Evolutionary conservation across 2,888 invertebrate species (phyloP).

Genomic region (Macrophya alboannulata): DNA sequence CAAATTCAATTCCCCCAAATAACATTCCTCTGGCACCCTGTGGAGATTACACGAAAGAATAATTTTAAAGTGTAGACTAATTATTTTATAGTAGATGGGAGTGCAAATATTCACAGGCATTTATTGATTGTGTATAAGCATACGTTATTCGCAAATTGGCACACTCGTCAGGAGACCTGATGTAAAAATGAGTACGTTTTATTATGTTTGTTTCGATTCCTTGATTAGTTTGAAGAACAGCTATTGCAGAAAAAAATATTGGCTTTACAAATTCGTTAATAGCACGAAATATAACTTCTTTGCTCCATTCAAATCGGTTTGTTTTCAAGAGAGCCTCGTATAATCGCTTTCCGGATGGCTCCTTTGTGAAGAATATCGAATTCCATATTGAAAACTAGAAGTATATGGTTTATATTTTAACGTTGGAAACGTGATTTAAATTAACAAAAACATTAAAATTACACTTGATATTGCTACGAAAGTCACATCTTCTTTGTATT

Average conservation of each 20-base stretch:
- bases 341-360: slow-evolving; percentile 66
- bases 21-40: slow-evolving; percentile 75
- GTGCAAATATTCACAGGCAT: slow-evolving; percentile 6
- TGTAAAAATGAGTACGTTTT: slow-evolving; percentile 50
- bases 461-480: slow-evolving; percentile 69
- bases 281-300: slow-evolving; percentile 65
- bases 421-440: not conserved
- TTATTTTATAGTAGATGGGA: slow-evolving; percentile 37
- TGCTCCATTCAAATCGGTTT: slow-evolving; percentile 70
- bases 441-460: not conserved
- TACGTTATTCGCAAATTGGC: slow-evolving; percentile 56
- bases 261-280: slow-evolving; percentile 66
- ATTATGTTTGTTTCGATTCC: slow-evolving; percentile 43
- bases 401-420: slow-evolving; percentile 56
- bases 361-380: slow-evolving; percentile 70
- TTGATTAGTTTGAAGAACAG: slow-evolving; percentile 35
- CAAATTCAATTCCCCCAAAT: slow-evolving; percentile 70
- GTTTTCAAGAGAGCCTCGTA: slow-evolving; percentile 68
- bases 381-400: slow-evolving; percentile 52
- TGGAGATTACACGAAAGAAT: not conserved
- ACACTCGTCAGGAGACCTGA: slow-evolving; percentile 63
- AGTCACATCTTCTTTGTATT: slow-evolving; percentile 76
- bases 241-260: slow-evolving; percentile 65
- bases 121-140: not conserved
- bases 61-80: not conserved